A percentile compares a stretch with the other conserved stretches of the same genome.
These are phyloP conservation scores for Nudaria mundana DNA, from an alignment of 2,888 invertebrate genomes.

Conservation along the genomic window DNA sequence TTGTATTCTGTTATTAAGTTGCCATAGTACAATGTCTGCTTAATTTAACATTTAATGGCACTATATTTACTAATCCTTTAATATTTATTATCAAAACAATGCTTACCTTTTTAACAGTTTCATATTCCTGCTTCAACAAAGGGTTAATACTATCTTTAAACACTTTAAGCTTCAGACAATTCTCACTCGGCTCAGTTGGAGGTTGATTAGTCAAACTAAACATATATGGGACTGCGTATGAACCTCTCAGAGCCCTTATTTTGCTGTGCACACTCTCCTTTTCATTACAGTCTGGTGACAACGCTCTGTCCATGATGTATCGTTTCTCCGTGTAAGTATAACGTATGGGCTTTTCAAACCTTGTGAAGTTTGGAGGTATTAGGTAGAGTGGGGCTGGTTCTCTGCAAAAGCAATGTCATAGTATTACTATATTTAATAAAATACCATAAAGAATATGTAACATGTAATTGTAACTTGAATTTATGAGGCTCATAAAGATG, in stretches of 20 bases:
- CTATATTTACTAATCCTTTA: too few relatives aligned
- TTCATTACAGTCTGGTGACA: conserved; percentile 44
- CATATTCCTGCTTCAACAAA: conserved; percentile 61
- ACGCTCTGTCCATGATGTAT: conserved; percentile 32
- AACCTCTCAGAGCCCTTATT: conserved; percentile 46
- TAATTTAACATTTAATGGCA: too few relatives aligned
- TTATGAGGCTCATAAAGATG: too few relatives aligned
- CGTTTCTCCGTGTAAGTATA: conserved; percentile 64
- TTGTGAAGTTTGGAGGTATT: conserved; percentile 89
- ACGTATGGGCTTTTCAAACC: conserved; percentile 83
- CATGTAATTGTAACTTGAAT: too few relatives aligned
- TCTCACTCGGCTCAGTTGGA: conserved; percentile 83
- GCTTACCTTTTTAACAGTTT: conserved; percentile 71
- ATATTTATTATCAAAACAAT: too few relatives aligned
- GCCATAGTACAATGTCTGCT: too few relatives aligned
- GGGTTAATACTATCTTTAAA: conserved; percentile 63
- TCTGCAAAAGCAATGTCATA: conserved; percentile 29
- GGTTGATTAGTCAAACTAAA: conserved; percentile 83
- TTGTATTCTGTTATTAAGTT: too few relatives aligned
- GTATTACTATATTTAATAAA: neutral
- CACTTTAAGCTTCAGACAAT: conserved; percentile 78
- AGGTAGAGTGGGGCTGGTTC: conserved; percentile 82
- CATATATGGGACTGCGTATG: conserved; percentile 81
- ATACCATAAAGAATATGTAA: neutral
- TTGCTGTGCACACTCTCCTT: conserved; percentile 55